Base-by-base conservation (phyloP, 2,888 invertebrate species). In the Tanaodytes sp. region DNA sequence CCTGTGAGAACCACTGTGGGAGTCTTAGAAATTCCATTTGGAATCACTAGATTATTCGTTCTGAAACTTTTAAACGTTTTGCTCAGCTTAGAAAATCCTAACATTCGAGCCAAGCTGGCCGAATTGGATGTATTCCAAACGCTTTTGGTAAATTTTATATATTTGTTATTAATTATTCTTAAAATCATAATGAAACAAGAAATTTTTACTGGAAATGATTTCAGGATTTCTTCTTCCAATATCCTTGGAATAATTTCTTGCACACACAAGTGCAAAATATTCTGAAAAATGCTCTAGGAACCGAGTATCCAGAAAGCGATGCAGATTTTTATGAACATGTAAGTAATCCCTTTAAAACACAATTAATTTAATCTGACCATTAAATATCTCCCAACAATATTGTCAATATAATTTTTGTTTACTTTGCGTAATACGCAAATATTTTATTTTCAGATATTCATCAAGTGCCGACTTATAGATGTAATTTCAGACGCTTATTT, bases 171-270 rank as follows among this genome's bases (percentile, higher is more conserved):
- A 33, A 6, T 11, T 33, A 33, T 33, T 3, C 15, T n/a, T n/a
- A n/a, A n/a, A n/a, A n/a, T n/a, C n/a, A n/a, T n/a, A n/a, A n/a
- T n/a, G n/a, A n/a, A n/a, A n/a, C n/a, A n/a, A n/a, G n/a, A n/a
- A n/a, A n/a, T n/a, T n/a, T n/a, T n/a, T n/a, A n/a, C n/a, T n/a
- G n/a, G n/a, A 33, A 33, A 45, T 33, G 18, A n/a, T 43, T 93
- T 79, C 86, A 96, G 89, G 93, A 95, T 85, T 88, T 97, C 86
- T 93, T 96, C 88, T 95, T 96, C 87, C 89, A 90, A 85, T 95
- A 93, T 87, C 90, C 91, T 73, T 92, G 95, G 93, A 97, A 98
- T 88, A 97, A 96, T 88, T 97, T 98, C 87, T 89, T 98, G 83
- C 97, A 98, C 86, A 92, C 92, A 75, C 94, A 95, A 87, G 93